Evolutionary conservation across 2,888 invertebrate species (phyloP).

Genomic region (Argynnis bischoffii): DNA sequence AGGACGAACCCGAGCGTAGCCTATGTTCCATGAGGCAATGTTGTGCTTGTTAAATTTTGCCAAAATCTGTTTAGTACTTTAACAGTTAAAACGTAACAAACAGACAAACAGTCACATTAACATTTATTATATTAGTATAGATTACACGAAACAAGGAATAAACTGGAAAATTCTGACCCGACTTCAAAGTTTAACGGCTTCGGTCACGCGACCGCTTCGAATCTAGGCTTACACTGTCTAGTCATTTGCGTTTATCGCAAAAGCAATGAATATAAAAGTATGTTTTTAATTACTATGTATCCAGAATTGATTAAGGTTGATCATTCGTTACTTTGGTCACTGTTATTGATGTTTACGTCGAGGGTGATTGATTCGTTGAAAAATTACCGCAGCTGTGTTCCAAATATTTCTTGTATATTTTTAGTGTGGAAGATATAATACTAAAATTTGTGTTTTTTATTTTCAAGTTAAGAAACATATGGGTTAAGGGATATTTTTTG

Average conservation of each 20-base stretch:
- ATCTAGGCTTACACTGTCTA: not conserved
- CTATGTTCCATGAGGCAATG: too few relatives aligned
- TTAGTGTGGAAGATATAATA: not conserved
- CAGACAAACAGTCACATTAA: too few relatives aligned
- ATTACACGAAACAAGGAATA: conserved; percentile 11
- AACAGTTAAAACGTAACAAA: too few relatives aligned
- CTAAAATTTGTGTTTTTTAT: too few relatives aligned
- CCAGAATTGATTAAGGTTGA: too few relatives aligned
- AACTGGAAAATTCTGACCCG: conserved; percentile 2
- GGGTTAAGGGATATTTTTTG: too few relatives aligned
- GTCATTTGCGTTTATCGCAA: conserved; percentile 1
- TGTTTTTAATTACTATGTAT: too few relatives aligned
- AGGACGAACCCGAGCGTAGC: too few relatives aligned
- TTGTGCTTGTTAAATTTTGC: too few relatives aligned
- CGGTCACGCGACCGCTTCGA: conserved; percentile 6
- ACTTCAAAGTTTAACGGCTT: conserved; percentile 16
- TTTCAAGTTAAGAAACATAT: too few relatives aligned
- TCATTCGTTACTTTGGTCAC: not conserved
- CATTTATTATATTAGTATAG: not conserved
- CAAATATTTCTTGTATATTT: not conserved
- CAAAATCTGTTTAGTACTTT: too few relatives aligned
- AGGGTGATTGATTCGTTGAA: conserved; percentile 3
- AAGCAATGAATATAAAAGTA: not conserved
- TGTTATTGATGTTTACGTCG: conserved; percentile 8
- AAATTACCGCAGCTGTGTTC: conserved; percentile 6